phyloP scores from a whole-genome alignment of 2,113 vertebrate species.

The Rutilus rutilus region DNA sequence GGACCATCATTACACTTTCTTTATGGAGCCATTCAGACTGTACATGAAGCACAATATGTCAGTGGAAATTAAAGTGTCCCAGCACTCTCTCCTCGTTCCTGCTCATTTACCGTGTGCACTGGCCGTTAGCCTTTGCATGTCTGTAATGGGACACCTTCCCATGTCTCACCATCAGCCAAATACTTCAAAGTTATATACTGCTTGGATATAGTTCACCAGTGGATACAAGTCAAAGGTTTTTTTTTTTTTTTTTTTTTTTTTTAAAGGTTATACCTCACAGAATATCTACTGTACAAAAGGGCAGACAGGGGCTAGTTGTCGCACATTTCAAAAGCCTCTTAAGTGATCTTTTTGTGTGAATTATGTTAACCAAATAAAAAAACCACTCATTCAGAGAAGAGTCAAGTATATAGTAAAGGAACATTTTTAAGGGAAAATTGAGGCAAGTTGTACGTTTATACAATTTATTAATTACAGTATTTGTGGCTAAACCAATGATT shows the following conservation, averaged over 20 bases:
- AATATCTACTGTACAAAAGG: not conserved
- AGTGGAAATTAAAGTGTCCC: constrained; percentile 54
- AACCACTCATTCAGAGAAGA: not conserved
- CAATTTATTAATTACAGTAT: not conserved
- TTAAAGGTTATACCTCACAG: not conserved
- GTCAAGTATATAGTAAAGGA: not conserved
- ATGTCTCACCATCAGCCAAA: constrained; percentile 43
- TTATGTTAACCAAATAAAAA: not conserved
- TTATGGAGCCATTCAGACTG: constrained; percentile 54
- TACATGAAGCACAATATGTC: constrained; percentile 60
- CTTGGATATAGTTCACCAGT: constrained; percentile 40
- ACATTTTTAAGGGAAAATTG: not conserved
- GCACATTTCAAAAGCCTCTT: not conserved
- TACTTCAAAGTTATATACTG: constrained; percentile 50
- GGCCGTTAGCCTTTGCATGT: constrained; percentile 44
- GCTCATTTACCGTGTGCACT: constrained; percentile 51
- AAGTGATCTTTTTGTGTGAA: not conserved
- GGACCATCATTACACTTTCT: constrained; percentile 51
- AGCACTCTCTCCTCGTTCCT: constrained; percentile 55
- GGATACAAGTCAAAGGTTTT: not conserved
- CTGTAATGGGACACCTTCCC: constrained; percentile 31
- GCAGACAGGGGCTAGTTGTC: not conserved
- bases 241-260: no score
- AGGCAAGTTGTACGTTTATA: not conserved
- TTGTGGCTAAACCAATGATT: not conserved